Evolutionary conservation across 2,113 vertebrate species (phyloP).

Genomic region (Petrocephalus microphthalmus): DNA sequence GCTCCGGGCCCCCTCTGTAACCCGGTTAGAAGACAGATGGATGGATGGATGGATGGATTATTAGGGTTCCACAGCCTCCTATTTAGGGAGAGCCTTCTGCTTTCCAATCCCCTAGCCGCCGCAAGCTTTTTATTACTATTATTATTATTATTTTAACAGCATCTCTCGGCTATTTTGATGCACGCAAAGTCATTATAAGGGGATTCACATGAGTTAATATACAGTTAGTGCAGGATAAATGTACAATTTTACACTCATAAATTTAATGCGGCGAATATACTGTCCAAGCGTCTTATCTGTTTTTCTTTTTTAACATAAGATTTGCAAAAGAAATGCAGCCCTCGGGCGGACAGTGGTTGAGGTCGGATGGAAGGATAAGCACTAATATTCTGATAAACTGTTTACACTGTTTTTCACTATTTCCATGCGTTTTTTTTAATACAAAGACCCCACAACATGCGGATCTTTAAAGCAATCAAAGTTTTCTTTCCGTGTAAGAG

Average conservation of each 20-base stretch:
- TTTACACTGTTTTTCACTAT: background rate
- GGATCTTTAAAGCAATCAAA: constrained; percentile 10
- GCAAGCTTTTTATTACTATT: background rate
- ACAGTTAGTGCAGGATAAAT: background rate
- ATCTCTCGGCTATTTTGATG: background rate
- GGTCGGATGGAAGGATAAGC: background rate
- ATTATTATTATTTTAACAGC: background rate
- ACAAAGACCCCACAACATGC: background rate
- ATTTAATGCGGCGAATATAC: background rate
- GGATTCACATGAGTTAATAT: background rate
- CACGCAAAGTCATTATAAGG: background rate
- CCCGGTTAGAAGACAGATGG: background rate
- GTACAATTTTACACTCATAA: background rate
- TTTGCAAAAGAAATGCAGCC: background rate
- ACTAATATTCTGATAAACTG: background rate
- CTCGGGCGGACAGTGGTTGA: background rate
- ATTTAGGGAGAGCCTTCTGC: background rate
- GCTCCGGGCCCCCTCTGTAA: background rate
- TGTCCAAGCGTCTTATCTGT: background rate
- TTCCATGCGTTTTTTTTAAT: background rate
- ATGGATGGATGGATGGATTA: background rate
- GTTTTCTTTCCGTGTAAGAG: constrained; percentile 31
- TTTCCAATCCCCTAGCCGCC: background rate
- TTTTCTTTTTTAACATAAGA: background rate
- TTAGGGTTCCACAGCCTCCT: background rate